These are phyloP conservation scores for Neosilurus hyrtlii DNA, from an alignment of 2,797 vertebrate species.

Conservation along the genomic window DNA sequence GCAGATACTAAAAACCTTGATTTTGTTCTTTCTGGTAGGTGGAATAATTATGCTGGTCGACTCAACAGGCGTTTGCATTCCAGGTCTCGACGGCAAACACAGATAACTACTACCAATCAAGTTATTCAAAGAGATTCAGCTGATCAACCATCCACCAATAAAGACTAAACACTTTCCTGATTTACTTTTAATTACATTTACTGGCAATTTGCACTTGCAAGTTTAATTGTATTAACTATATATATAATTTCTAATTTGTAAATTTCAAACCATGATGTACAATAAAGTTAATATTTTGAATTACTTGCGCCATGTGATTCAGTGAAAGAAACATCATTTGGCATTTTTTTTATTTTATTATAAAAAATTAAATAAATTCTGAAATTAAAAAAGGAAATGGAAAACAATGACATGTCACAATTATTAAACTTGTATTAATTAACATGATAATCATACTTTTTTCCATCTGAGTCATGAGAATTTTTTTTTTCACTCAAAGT, in stretches of 20 bases:
- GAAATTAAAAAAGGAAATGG: slow-evolving; percentile 69
- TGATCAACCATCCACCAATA: neutral
- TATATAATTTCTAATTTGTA: neutral
- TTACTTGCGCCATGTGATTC: neutral
- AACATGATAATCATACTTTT: slow-evolving; percentile 61
- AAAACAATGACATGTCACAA: slow-evolving; percentile 69
- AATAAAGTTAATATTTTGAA: neutral
- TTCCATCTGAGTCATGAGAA: slow-evolving; percentile 10
- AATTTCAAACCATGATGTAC: neutral
- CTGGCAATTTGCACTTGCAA: neutral
- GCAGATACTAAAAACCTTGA: neutral
- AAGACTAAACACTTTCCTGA: neutral
- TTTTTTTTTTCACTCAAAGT: slow-evolving; percentile 55
- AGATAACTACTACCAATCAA: neutral
- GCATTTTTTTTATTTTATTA: slow-evolving; percentile 73
- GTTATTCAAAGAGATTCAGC: neutral
- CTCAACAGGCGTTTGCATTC: slow-evolving; percentile 61
- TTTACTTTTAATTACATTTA: neutral
- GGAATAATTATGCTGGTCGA: slow-evolving; percentile 65
- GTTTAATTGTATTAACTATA: neutral
- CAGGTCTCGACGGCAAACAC: slow-evolving; percentile 33
- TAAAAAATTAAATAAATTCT: slow-evolving; percentile 75
- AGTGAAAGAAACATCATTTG: slow-evolving; percentile 15
- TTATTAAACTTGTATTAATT: slow-evolving; percentile 69
- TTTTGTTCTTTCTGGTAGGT: slow-evolving; percentile 59